These are phyloP conservation scores for Syngnathus typhle DNA, from an alignment of 2,113 vertebrate genomes.

Conservation along the genomic window DNA sequence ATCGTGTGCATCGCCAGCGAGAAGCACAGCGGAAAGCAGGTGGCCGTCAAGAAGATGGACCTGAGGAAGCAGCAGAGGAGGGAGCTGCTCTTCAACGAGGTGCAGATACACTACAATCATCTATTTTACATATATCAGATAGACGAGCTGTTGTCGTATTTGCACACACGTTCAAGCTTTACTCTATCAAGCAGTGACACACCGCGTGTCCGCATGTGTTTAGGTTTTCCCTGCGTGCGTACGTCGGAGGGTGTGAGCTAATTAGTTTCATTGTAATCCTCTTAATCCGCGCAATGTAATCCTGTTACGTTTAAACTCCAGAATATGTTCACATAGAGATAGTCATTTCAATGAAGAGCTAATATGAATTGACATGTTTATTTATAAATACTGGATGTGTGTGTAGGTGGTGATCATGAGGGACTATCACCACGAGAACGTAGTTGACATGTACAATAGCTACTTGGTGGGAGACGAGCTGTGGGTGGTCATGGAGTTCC, in stretches of 20 bases:
- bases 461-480: constrained; percentile 94
- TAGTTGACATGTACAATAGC: constrained; percentile 99
- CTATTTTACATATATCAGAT: neutral
- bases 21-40: constrained; percentile 94
- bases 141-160: neutral
- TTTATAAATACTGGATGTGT: neutral
- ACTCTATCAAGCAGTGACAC: neutral
- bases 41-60: constrained; percentile 99
- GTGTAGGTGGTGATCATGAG: constrained; percentile 96
- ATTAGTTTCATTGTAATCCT: constrained; percentile 42
- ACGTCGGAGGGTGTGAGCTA: constrained; percentile 41
- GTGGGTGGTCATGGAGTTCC: constrained; percentile 99
- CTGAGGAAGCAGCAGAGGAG: constrained; percentile 94
- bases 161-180: neutral
- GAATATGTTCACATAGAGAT: constrained; percentile 34
- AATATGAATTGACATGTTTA: neutral
- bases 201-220: neutral
- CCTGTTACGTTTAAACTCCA: constrained; percentile 45
- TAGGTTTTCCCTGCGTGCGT: neutral
- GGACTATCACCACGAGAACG: constrained; percentile 98
- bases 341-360: constrained; percentile 5
- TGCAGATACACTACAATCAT: constrained; percentile 39
- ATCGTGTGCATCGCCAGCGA: constrained; percentile 97
- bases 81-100: constrained; percentile 98
- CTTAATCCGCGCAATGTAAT: constrained; percentile 40